These are phyloP conservation scores for Chascanopsetta lugubris DNA, from an alignment of 2,113 vertebrate genomes.

Conservation along the genomic window DNA sequence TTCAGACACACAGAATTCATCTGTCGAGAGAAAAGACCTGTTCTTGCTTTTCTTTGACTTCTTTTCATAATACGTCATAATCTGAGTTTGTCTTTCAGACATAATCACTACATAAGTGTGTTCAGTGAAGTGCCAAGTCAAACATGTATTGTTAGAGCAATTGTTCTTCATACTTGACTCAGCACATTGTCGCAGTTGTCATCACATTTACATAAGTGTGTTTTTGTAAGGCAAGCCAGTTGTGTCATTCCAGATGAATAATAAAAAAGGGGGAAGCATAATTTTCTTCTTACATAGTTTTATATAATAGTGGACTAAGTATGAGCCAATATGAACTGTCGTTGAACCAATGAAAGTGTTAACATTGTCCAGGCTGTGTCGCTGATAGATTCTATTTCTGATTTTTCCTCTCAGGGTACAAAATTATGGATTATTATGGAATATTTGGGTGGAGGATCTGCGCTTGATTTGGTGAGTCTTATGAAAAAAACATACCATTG, in stretches of 20 bases:
- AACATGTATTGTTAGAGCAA: too few relatives aligned
- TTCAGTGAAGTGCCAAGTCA: too few relatives aligned
- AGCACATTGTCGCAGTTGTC: too few relatives aligned
- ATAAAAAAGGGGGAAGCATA: background rate
- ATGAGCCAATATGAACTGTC: background rate
- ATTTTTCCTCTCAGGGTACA: slow-evolving; percentile 84
- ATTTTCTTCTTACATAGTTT: background rate
- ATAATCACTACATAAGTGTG: background rate
- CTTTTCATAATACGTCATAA: background rate
- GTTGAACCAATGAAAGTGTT: background rate
- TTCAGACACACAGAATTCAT: background rate
- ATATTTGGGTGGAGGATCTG: slow-evolving; percentile 94
- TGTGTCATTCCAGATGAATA: background rate
- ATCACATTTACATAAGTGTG: background rate
- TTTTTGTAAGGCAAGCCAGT: background rate
- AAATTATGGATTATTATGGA: slow-evolving; percentile 99
- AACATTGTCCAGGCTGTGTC: background rate
- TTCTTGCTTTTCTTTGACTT: background rate
- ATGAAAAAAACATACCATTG: background rate
- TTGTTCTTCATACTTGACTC: too few relatives aligned
- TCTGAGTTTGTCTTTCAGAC: background rate
- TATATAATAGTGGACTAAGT: background rate
- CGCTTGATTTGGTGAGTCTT: slow-evolving; percentile 91
- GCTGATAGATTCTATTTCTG: background rate
- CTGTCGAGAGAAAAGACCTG: background rate